Percentiles rank a stretch among this genome's conserved stretches.
Conservation (phyloP, 2,113 vertebrate genomes). For the Grammomys dolichurus region DNA sequence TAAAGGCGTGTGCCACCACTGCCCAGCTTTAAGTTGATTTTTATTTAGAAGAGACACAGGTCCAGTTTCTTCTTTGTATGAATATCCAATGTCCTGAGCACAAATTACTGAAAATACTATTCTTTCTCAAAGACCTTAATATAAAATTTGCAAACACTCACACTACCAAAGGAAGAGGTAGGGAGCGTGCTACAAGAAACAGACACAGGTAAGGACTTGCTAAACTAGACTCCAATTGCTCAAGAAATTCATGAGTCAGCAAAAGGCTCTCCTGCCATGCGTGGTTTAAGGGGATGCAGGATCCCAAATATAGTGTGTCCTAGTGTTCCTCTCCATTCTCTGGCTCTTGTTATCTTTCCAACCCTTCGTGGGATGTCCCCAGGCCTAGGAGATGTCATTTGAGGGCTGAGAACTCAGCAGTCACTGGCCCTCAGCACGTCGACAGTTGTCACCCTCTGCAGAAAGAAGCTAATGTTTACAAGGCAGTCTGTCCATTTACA, state of each 20-base stretch:
- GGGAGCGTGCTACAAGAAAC: no score
- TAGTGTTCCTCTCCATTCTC: not conserved
- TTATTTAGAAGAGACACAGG: not conserved
- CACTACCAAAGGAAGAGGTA: no score
- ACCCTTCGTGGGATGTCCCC: not conserved
- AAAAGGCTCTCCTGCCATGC: no score
- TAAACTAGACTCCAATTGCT: no score
- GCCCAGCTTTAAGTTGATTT: not conserved
- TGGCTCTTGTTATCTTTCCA: not conserved
- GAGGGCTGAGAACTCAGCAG: not conserved
- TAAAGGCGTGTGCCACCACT: no score
- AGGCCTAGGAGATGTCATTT: not conserved
- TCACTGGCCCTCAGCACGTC: not conserved
- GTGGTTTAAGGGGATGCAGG: not conserved
- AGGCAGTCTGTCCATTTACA: not conserved
- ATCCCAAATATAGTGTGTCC: not conserved
- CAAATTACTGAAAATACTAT: not conserved
- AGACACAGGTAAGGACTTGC: no score
- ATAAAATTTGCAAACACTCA: no score
- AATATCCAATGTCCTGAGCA: not conserved
- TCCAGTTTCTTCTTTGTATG: not conserved
- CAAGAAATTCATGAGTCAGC: no score
- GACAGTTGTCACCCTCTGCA: not conserved
- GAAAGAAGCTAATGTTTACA: not conserved
- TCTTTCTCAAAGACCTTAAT: not conserved